These are phyloP conservation scores for Lordiphosa clarofinis DNA, from an alignment of 1,140 invertebrate species.

Conservation along the genomic window DNA sequence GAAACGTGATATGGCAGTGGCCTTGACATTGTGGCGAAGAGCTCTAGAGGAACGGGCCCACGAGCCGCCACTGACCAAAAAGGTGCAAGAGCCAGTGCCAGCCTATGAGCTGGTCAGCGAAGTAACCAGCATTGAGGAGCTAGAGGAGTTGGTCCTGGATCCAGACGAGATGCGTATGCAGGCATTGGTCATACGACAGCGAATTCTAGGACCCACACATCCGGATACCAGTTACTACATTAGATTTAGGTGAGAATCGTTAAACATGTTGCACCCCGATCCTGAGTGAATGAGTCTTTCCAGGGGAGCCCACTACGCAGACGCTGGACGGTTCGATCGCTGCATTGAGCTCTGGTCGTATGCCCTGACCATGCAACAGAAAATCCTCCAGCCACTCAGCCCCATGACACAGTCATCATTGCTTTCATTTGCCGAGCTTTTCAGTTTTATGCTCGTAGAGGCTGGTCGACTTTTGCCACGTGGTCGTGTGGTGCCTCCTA, in stretches of 20 bases:
- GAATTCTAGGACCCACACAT: slow-evolving; percentile 94
- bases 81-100: slow-evolving; percentile 85
- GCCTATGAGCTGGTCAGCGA: slow-evolving; percentile 94
- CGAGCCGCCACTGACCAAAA: slow-evolving; percentile 85
- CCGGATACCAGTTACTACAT: slow-evolving; percentile 98
- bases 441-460: slow-evolving; percentile 95
- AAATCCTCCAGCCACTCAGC: slow-evolving; percentile 94
- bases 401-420: slow-evolving; percentile 96
- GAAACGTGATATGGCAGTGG: slow-evolving; percentile 94
- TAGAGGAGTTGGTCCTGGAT: slow-evolving; percentile 93
- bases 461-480: slow-evolving; percentile 84
- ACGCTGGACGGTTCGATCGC: slow-evolving; percentile 93
- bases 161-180: slow-evolving; percentile 98
- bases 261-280: background rate
- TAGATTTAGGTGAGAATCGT: slow-evolving; percentile 80
- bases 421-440: slow-evolving; percentile 96
- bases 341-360: slow-evolving; percentile 97
- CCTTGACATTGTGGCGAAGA: slow-evolving; percentile 91
- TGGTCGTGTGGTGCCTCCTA: slow-evolving; percentile 87
- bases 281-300: slow-evolving; percentile 68
- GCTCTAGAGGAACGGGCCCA: slow-evolving; percentile 87
- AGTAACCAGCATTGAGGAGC: slow-evolving; percentile 87
- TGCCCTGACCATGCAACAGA: slow-evolving; percentile 97
- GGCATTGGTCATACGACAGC: slow-evolving; percentile 94
- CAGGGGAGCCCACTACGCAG: slow-evolving; percentile 95